Percentiles rank a stretch among this genome's conserved stretches.
These are phyloP conservation scores for Drosophila mayaguana DNA, from an alignment of 2,888 invertebrate species.

Conservation along the genomic window DNA sequence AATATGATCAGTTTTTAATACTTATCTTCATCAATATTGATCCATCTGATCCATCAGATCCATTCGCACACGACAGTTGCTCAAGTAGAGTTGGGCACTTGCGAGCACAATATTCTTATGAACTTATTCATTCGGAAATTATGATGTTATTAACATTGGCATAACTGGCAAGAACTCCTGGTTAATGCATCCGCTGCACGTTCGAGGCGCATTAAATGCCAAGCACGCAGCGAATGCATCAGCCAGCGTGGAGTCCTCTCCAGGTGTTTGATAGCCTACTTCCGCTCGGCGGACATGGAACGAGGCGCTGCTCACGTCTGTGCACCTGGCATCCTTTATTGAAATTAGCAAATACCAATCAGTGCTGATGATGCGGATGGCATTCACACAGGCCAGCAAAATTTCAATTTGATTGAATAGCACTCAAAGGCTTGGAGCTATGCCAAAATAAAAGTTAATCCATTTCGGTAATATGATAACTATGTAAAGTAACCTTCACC, in stretches of 20 bases:
- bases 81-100: background rate
- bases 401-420: background rate
- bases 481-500: too few species aligned
- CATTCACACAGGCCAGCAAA: background rate
- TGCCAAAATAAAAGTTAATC: too few species aligned
- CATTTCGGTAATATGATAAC: too few species aligned
- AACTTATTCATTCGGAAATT: background rate
- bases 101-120: too few species aligned
- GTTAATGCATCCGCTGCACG: slow-evolving; percentile 53
- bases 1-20: background rate
- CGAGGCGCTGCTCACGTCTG: background rate
- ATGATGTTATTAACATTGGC: slow-evolving; percentile 38
- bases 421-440: too few species aligned
- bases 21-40: background rate
- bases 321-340: slow-evolving; percentile 1
- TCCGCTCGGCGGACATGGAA: background rate
- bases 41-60: too few species aligned
- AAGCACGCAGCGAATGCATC: slow-evolving; percentile 32
- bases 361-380: background rate
- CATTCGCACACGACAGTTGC: too few species aligned
- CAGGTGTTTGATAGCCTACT: slow-evolving; percentile 2
- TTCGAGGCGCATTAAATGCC: slow-evolving; percentile 16
- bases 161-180: slow-evolving; percentile 30
- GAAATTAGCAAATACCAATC: background rate
- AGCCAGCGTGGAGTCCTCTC: slow-evolving; percentile 10